A percentile compares a stretch with the other conserved stretches of the same genome.
These are phyloP conservation scores for Synergus gifuensis DNA, from an alignment of 2,888 invertebrate species.

Conservation along the genomic window DNA sequence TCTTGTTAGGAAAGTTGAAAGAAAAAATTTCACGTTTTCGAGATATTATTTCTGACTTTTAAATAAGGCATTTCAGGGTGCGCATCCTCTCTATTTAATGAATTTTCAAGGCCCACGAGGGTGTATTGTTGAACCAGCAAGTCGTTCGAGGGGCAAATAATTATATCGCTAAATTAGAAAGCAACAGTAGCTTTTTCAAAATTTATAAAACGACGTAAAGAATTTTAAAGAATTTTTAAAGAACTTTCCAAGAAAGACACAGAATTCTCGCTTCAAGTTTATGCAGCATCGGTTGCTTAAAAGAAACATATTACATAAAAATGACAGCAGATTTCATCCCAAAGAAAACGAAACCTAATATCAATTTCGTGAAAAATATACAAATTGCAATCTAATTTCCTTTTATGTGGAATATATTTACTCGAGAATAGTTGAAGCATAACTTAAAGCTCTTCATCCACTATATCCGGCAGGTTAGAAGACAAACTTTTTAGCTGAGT, in stretches of 20 bases:
- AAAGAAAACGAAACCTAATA: neutral
- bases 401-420: neutral
- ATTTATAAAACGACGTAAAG: slow-evolving; percentile 59
- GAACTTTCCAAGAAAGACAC: neutral
- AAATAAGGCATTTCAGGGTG: neutral
- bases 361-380: neutral
- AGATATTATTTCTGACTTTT: neutral
- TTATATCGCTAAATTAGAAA: slow-evolving; percentile 68
- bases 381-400: neutral
- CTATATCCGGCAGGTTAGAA: too few species aligned
- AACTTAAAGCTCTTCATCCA: neutral
- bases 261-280: neutral
- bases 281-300: neutral
- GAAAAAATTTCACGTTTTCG: neutral
- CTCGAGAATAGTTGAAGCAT: neutral
- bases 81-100: neutral
- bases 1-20: too few species aligned
- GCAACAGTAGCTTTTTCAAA: slow-evolving; percentile 54
- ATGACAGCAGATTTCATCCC: neutral
- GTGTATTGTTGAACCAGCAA: neutral
- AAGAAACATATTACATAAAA: neutral
- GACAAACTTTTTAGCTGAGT: neutral
- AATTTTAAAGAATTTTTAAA: too few species aligned
- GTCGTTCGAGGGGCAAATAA: slow-evolving; percentile 58
- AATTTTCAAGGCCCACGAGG: neutral